Evolutionary conservation across 2,797 vertebrate genomes (phyloP), one percentile per base, ranked within the genome.

Genomic region (Crocidura indochinensis): DNA sequence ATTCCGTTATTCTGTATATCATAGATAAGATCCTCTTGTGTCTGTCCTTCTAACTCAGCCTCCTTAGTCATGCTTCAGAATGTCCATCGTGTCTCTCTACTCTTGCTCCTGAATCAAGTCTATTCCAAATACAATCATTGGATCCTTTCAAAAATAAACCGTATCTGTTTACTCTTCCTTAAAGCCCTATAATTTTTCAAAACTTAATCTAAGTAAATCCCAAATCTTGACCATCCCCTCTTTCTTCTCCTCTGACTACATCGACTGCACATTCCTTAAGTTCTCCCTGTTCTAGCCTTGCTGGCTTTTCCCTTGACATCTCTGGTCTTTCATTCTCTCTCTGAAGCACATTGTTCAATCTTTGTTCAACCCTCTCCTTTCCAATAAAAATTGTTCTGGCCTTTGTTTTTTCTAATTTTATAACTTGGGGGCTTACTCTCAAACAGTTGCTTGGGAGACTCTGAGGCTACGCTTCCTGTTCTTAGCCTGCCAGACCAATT

Each of bases 311-410:
- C 17, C 31, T 51, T 38, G 38, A 71, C 27, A 64, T 75, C 38
- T 51, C 38, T 47, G 11, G 17, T 62, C 67, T 73, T 90, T 77
- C 68, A 31, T 69, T 65, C 47, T 80, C 27, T 60, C 56, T 27
- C 64, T 31, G n/a, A 62, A 81, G 46, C 15, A 29, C 15, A 69
- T 68, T 17, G 46, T 68, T 44, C 9, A 64, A 15, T 74, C 46
- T 62, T 78, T 74, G 60, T 27, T 87, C 49, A 78, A 10, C 71
- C 44, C 62, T 80, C 38, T 46, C 22, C 31, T 80, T 91, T 67
- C 90, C 72, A 74, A 4, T 56, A 49, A 87, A 38, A 14, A 4
- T 17, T 53, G 51, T 53, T 53, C 51, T 53, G 17, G 14, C 49
- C 10, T 10, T 4, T 53, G 51, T 53, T 4, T 53, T 53, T 14